Conservation (phyloP, 2,113 vertebrate genomes). For the Mungos mungo region DNA sequence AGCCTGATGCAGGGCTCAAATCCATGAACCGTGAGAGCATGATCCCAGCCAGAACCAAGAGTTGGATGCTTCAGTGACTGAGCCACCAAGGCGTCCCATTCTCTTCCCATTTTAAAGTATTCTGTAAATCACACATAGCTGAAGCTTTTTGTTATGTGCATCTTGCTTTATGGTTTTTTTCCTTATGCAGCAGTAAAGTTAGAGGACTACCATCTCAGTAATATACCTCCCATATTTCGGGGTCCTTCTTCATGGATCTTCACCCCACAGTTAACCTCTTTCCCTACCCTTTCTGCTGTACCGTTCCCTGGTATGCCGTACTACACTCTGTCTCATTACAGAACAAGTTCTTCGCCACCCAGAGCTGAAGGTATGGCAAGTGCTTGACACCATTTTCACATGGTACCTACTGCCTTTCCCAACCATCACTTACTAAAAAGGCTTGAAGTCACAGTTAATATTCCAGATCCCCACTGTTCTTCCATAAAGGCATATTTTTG, state of each 20-base stretch:
- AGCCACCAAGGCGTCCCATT: no score
- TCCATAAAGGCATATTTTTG: neutral
- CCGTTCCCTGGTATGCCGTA: neutral
- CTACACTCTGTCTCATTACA: neutral
- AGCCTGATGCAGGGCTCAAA: no score
- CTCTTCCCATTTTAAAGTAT: neutral
- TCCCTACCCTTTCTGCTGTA: neutral
- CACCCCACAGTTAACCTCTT: neutral
- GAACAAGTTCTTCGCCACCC: neutral
- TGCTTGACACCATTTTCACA: neutral
- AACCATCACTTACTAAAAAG: neutral
- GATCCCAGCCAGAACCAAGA: no score
- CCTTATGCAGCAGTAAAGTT: neutral
- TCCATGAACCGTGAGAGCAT: no score
- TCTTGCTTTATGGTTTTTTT: neutral
- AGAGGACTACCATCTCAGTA: neutral
- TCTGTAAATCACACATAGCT: neutral
- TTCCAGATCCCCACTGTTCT: neutral
- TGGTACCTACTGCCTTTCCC: neutral
- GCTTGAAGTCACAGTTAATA: neutral
- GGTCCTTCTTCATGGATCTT: neutral
- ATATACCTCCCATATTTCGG: neutral
- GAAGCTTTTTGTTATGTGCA: neutral
- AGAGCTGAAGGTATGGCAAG: neutral
- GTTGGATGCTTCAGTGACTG: no score